A percentile compares a stretch with the other conserved stretches of the same genome.
Evolutionary conservation across 2,797 vertebrate species (phyloP).

Genomic region (Pseudochirops cupreus): DNA sequence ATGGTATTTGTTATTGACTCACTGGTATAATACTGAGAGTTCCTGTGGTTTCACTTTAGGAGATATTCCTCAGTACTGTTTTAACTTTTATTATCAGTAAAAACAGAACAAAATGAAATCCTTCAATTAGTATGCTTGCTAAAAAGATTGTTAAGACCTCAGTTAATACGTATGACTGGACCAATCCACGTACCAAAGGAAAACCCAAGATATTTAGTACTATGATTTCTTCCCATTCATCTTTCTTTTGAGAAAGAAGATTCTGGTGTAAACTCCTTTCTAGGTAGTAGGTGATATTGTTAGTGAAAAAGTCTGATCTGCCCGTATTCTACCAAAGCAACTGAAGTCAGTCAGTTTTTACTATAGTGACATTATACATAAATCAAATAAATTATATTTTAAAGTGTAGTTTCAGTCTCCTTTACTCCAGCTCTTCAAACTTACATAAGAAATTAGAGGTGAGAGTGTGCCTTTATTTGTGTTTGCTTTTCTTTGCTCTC

Average conservation of each 20-base stretch:
- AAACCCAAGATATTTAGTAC: not conserved
- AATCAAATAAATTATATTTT: not conserved
- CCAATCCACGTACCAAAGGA: not conserved
- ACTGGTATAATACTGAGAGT: not conserved
- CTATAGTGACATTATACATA: not conserved
- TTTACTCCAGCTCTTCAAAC: not conserved
- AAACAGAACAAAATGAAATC: not conserved
- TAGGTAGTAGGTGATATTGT: not conserved
- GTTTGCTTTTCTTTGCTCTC: not conserved
- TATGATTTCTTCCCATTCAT: not conserved
- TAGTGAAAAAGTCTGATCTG: not conserved
- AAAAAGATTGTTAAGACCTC: not conserved
- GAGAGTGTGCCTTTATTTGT: not conserved
- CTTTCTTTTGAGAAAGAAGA: not conserved
- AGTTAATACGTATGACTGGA: not conserved
- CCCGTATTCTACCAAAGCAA: not conserved
- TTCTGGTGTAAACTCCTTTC: not conserved
- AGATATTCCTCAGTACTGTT: not conserved
- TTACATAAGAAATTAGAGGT: not conserved
- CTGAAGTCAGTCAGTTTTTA: not conserved
- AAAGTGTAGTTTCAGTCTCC: not conserved
- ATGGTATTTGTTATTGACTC: not conserved
- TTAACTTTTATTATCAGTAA: not conserved
- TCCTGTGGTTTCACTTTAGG: not conserved
- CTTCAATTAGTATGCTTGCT: not conserved